phyloP scores from a whole-genome alignment of 1,140 invertebrate species.

The Stegodyphus dumicola region DNA sequence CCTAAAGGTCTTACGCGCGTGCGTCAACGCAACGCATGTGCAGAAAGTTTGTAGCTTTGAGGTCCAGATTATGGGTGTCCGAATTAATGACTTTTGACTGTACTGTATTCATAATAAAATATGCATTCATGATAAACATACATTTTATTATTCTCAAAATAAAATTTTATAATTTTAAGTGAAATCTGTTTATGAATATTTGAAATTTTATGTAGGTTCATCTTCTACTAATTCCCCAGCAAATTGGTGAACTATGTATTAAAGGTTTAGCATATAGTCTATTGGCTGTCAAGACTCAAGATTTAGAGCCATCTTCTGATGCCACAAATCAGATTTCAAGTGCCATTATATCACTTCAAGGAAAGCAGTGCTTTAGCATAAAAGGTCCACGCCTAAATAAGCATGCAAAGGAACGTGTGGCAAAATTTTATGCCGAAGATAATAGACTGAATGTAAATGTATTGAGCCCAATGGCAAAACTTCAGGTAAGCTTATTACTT shows the following conservation, averaged over 20 bases:
- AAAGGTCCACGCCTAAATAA: constrained; percentile 69
- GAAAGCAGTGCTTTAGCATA: constrained; percentile 69
- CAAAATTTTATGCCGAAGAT: constrained; percentile 69
- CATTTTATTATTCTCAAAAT: neutral
- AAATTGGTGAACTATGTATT: constrained; percentile 67
- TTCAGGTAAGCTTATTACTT: constrained; percentile 66
- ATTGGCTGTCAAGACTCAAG: constrained; percentile 31
- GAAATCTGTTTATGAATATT: neutral
- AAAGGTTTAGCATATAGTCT: constrained; percentile 69
- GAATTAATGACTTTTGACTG: no score
- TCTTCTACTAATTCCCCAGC: constrained; percentile 66
- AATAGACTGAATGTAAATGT: constrained; percentile 69
- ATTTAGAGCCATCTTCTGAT: neutral
- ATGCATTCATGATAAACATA: neutral
- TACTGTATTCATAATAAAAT: no score
- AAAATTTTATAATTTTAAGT: neutral
- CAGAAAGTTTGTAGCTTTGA: no score
- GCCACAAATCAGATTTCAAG: constrained; percentile 49
- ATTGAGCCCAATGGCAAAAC: constrained; percentile 68
- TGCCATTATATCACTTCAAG: constrained; percentile 65
- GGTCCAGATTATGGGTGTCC: no score
- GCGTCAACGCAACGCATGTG: no score
- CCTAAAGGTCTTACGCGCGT: no score
- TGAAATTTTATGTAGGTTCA: constrained; percentile 61
- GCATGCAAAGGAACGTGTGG: constrained; percentile 68